phyloP scores from a whole-genome alignment of 2,113 vertebrate genomes.

The Periophthalmodon schlosseri region DNA sequence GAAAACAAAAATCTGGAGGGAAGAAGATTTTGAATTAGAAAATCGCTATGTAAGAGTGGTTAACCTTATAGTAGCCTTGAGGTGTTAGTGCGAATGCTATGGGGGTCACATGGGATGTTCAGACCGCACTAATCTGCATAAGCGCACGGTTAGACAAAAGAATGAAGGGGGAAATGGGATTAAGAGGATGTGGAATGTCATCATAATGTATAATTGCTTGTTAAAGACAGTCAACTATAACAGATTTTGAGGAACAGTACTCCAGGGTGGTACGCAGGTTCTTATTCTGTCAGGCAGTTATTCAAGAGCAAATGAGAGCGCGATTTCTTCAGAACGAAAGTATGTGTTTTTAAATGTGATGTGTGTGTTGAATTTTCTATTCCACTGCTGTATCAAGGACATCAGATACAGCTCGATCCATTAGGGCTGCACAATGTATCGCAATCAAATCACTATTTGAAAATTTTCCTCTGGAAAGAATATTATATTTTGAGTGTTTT shows the following conservation, averaged over 20 bases:
- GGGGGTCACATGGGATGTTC: constrained; percentile 36
- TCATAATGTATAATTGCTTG: not conserved
- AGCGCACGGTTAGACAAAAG: constrained; percentile 59
- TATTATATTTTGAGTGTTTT: no score
- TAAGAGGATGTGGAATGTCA: constrained; percentile 23
- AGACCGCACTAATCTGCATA: constrained; percentile 52
- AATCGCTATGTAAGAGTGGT: constrained; percentile 15
- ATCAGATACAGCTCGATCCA: no score
- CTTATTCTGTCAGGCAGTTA: not conserved
- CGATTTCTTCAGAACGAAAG: not conserved
- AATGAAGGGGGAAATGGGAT: constrained; percentile 21
- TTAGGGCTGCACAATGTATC: no score
- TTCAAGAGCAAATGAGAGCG: not conserved
- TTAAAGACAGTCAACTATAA: not conserved
- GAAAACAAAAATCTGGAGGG: constrained; percentile 39
- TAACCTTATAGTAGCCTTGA: constrained; percentile 36
- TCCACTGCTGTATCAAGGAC: no score
- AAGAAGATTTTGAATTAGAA: constrained; percentile 48
- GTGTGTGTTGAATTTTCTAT: no score
- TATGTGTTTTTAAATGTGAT: no score
- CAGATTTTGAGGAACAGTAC: not conserved
- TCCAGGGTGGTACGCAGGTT: not conserved
- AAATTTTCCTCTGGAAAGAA: no score
- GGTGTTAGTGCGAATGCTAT: constrained; percentile 23
- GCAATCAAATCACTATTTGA: no score